Percentiles rank a stretch among this genome's conserved stretches.
These are phyloP conservation scores for Scytalopus superciliaris DNA, from an alignment of 2,113 vertebrate genomes.

Conservation along the genomic window DNA sequence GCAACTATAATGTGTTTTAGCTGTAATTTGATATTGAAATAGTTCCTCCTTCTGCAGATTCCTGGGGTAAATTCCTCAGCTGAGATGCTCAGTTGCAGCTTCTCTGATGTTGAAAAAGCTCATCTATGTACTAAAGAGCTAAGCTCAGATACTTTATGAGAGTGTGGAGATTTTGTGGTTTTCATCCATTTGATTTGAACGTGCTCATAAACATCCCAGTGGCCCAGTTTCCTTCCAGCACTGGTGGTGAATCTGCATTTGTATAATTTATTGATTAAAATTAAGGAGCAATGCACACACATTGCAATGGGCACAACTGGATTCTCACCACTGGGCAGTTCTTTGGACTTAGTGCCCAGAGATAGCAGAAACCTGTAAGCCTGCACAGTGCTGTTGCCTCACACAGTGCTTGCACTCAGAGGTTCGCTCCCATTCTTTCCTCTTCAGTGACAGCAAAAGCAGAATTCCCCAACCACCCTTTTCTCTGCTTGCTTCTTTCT, in stretches of 20 bases:
- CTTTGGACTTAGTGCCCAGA: not conserved
- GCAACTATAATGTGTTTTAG: not conserved
- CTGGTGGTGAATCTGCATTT: accelerated
- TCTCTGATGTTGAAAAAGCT: not conserved
- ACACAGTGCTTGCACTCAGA: not conserved
- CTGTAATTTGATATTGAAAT: not conserved
- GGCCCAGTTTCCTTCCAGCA: not conserved
- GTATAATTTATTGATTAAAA: not conserved
- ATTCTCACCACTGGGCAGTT: not conserved
- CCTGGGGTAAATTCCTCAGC: not conserved
- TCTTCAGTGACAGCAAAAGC: not conserved
- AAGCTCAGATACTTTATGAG: not conserved
- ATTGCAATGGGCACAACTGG: not conserved
- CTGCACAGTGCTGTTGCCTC: not conserved
- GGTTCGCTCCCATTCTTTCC: not conserved
- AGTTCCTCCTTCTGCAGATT: not conserved
- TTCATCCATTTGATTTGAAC: not conserved
- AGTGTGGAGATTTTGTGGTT: not conserved
- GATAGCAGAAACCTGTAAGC: not conserved
- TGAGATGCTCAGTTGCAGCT: not conserved
- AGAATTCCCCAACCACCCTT: not conserved
- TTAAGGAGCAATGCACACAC: not conserved
- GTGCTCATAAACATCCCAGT: not conserved
- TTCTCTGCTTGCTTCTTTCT: not conserved
- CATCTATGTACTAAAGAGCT: not conserved